These are phyloP conservation scores for Megalops atlanticus DNA, from an alignment of 2,113 vertebrate species.

Conservation along the genomic window DNA sequence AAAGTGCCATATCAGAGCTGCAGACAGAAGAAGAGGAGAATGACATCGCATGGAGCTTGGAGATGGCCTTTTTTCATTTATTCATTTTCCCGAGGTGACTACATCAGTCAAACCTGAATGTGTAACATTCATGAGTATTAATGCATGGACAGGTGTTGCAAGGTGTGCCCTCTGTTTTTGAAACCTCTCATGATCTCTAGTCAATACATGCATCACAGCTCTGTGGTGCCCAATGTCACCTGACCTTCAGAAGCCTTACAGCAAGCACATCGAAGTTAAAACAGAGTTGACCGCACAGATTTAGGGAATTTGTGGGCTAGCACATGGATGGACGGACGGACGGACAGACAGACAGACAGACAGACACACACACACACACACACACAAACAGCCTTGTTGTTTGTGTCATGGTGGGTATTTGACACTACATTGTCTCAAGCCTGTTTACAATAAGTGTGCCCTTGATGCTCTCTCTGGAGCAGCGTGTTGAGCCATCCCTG, in stretches of 20 bases:
- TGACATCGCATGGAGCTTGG: constrained; percentile 25
- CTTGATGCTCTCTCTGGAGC: background rate
- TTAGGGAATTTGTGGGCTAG: constrained; percentile 39
- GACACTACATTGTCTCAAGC: background rate
- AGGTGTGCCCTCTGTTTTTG: constrained; percentile 1
- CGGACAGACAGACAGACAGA: constrained; percentile 27
- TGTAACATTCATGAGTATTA: background rate
- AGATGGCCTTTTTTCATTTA: background rate
- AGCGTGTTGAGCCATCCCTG: background rate
- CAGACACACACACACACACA: constrained; percentile 18
- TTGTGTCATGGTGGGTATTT: background rate
- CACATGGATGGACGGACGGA: constrained; percentile 20
- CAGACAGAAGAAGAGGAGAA: constrained; percentile 45
- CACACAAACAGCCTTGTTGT: background rate
- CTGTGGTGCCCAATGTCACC: constrained; percentile 62
- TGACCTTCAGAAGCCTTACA: constrained; percentile 70
- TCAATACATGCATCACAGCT: constrained; percentile 56
- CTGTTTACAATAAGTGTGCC: background rate
- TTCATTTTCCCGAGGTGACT: background rate
- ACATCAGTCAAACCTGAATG: background rate
- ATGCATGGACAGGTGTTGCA: constrained; percentile 31
- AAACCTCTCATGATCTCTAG: constrained; percentile 57
- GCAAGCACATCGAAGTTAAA: constrained; percentile 52
- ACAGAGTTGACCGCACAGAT: constrained; percentile 23
- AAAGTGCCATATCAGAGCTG: constrained; percentile 50